A percentile compares a stretch with the other conserved stretches of the same genome.
phyloP scores from a whole-genome alignment of 1,140 invertebrate species.

The Oedothorax gibbosus region DNA sequence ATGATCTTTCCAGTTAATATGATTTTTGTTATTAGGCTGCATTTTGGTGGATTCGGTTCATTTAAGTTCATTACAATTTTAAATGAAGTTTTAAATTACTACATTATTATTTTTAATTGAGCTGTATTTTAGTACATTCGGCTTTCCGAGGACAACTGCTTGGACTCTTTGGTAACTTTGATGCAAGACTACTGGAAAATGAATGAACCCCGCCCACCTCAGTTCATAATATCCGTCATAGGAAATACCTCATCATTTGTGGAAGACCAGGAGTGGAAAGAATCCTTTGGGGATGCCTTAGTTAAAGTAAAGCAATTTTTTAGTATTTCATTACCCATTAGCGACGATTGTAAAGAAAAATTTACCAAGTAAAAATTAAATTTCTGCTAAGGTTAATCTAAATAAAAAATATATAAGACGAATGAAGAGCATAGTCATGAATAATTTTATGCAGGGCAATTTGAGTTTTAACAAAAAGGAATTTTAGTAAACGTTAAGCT shows the following conservation, averaged over 20 bases:
- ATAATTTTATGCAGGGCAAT: too few species aligned
- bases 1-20: too few species aligned
- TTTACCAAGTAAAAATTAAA: too few species aligned
- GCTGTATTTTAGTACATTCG: slow-evolving; percentile 66
- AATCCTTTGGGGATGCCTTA: slow-evolving; percentile 68
- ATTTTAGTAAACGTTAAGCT: too few species aligned
- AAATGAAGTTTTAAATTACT: neutral
- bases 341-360: too few species aligned
- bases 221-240: slow-evolving; percentile 70
- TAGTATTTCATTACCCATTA: too few species aligned
- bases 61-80: neutral
- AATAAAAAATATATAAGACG: too few species aligned
- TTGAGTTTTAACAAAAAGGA: too few species aligned
- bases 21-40: neutral
- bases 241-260: slow-evolving; percentile 71
- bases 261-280: slow-evolving; percentile 68
- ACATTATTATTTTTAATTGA: neutral
- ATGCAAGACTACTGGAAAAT: slow-evolving; percentile 69
- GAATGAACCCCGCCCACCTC: slow-evolving; percentile 67
- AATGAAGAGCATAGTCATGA: too few species aligned
- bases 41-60: neutral
- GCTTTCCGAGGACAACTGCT: slow-evolving; percentile 66
- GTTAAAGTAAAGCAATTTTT: slow-evolving; percentile 66
- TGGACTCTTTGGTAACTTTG: slow-evolving; percentile 66
- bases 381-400: too few species aligned